Base-by-base conservation (phyloP, 2,113 vertebrate species). In the Formicarius rufipectus region DNA sequence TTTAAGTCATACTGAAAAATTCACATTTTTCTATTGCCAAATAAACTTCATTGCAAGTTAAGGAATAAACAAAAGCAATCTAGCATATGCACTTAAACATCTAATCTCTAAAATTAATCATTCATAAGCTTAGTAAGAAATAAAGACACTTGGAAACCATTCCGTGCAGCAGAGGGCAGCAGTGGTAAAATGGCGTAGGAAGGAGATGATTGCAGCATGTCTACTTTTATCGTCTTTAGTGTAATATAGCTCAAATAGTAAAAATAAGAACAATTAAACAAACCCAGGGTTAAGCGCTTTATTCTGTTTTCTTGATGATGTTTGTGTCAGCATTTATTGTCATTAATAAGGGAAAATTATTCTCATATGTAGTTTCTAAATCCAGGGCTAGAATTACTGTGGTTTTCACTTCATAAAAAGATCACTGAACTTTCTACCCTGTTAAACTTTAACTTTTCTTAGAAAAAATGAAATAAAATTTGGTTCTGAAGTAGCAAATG, bases 81-180 rank as follows among this genome's bases (percentile, higher is more conserved):
- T 90, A 79, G 12, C 42, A n/a, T 64, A 49, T 18, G 6, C 28
- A 37, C 4, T 81, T 62, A 39, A 64, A 33, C 42, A 45, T 74
- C 35, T 52, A 3, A n/a, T 28, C 24, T 84, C 60, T 72, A 52
- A 78, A 78, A n/a, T 27, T 22, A 24, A 20, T 40, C 4, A 44
- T 78, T 68, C 62, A 56, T 8, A 11, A 45, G 17, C 3, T 74
- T 59, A 45, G 10, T 27, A 55, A 1, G 7, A 79, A 53, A 30
- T 25, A 18, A 30, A 37, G 45, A 22, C 22, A 3, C 9, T 9
- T 90, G 55, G 63, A 73, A 93, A 55, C 19, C 44, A 18, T 82
- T 94, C 49, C 71, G 27, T 50, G 30, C 94, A 93, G 87, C 87
- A 96, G 94, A 94, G 91, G 95, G 94, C 94, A 96, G 94, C 93